These are phyloP conservation scores for Erynnis tages DNA, from an alignment of 2,888 invertebrate species.

Conservation along the genomic window DNA sequence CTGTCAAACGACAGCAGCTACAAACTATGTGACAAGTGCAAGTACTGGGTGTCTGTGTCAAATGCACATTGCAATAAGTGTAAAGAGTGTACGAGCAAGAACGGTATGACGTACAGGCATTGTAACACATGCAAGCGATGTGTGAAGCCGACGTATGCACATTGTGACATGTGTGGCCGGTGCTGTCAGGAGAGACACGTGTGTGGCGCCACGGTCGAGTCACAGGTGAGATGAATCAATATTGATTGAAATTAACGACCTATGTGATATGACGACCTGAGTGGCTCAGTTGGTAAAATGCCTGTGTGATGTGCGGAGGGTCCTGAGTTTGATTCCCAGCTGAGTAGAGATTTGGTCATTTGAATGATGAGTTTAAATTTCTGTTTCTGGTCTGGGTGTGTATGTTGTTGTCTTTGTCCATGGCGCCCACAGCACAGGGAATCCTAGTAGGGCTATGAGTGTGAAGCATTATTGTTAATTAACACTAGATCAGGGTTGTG, in stretches of 20 bases:
- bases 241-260: neutral
- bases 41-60: constrained; percentile 81
- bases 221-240: constrained; percentile 51
- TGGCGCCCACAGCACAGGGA: too few relatives aligned
- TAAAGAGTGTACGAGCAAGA: constrained; percentile 71
- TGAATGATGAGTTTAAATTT: too few relatives aligned
- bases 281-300: too few relatives aligned
- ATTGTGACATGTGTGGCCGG: constrained; percentile 87
- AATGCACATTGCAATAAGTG: constrained; percentile 72
- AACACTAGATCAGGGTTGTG: too few relatives aligned
- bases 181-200: constrained; percentile 78
- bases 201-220: constrained; percentile 60
- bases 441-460: neutral
- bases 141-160: constrained; percentile 92
- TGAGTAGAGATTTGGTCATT: too few relatives aligned
- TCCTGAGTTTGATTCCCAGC: too few relatives aligned
- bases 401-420: too few relatives aligned
- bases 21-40: constrained; percentile 87
- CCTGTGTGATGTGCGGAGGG: too few relatives aligned
- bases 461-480: neutral
- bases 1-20: constrained; percentile 84
- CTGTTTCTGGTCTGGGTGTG: too few relatives aligned
- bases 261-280: too few relatives aligned
- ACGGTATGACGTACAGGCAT: constrained; percentile 87
- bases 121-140: constrained; percentile 89